Percentiles rank a stretch among this genome's conserved stretches.
Evolutionary conservation across 2,113 vertebrate genomes (phyloP).

Genomic region (Megalops atlanticus): DNA sequence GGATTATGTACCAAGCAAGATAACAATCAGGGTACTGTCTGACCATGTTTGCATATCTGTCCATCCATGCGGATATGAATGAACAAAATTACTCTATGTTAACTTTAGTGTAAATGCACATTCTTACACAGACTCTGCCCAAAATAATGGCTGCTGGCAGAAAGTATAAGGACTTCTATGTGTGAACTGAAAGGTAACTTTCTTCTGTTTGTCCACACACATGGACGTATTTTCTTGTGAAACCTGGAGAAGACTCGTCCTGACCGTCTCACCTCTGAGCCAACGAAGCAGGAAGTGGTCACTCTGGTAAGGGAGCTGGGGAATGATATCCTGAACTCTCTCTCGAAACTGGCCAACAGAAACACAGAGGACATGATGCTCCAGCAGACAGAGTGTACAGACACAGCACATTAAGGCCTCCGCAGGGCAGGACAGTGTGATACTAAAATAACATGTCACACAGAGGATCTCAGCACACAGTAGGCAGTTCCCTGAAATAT

Average conservation of each 20-base stretch:
- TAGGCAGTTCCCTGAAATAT: too few relatives aligned
- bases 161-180: neutral
- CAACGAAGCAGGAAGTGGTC: slow-evolving; percentile 91
- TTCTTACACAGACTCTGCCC: too few relatives aligned
- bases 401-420: neutral
- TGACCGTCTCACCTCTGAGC: slow-evolving; percentile 83
- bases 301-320: slow-evolving; percentile 78
- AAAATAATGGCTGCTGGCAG: neutral
- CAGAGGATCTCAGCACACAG: too few relatives aligned
- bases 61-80: neutral
- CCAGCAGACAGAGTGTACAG: neutral
- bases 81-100: too few relatives aligned
- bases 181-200: neutral
- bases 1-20: neutral
- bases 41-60: neutral
- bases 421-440: neutral
- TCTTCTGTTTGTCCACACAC: too few relatives aligned
- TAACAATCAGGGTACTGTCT: neutral
- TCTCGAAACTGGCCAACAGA: slow-evolving; percentile 76
- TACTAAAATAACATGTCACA: neutral
- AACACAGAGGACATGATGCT: neutral
- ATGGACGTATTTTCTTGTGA: neutral
- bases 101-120: too few relatives aligned
- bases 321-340: slow-evolving; percentile 82
- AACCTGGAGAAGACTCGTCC: neutral